phyloP scores from a whole-genome alignment of 2,888 invertebrate species.

The Epinotia brunnichana region DNA sequence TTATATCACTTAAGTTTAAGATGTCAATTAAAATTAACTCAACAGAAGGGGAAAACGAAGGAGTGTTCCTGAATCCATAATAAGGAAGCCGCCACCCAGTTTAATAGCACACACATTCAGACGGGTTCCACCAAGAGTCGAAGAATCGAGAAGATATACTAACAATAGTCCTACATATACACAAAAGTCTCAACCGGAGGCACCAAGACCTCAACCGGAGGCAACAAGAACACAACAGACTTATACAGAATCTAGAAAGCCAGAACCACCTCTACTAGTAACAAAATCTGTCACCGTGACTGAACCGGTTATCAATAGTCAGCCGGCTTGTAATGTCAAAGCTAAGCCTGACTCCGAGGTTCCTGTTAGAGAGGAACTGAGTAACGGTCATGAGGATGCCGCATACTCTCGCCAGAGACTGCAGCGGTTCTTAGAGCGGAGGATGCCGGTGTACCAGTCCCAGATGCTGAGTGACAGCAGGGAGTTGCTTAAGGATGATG shows the following conservation, averaged over 20 bases:
- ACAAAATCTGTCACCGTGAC: neutral
- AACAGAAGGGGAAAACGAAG: conserved; percentile 72
- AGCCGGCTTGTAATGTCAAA: neutral
- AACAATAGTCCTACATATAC: neutral
- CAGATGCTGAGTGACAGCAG: conserved; percentile 11
- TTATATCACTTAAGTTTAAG: too few relatives aligned
- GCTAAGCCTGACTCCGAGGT: neutral
- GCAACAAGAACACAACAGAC: neutral
- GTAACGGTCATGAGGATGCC: conserved; percentile 1
- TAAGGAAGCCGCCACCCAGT: conserved; percentile 42
- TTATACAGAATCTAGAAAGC: neutral
- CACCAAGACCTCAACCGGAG: too few relatives aligned
- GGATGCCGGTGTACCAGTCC: conserved; percentile 52
- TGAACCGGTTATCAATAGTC: neutral
- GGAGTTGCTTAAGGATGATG: conserved; percentile 48
- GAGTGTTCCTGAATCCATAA: conserved; percentile 59
- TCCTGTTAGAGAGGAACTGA: neutral
- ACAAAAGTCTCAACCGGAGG: too few relatives aligned
- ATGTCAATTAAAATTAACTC: conserved; percentile 35
- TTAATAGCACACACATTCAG: conserved; percentile 51
- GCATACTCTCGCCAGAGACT: conserved; percentile 47
- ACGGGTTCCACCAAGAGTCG: conserved; percentile 2
- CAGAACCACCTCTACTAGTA: neutral
- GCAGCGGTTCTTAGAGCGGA: conserved; percentile 61
- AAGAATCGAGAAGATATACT: conserved; percentile 11